Evolutionary conservation across 2,797 vertebrate genomes (phyloP).

Genomic region (Huso huso): DNA sequence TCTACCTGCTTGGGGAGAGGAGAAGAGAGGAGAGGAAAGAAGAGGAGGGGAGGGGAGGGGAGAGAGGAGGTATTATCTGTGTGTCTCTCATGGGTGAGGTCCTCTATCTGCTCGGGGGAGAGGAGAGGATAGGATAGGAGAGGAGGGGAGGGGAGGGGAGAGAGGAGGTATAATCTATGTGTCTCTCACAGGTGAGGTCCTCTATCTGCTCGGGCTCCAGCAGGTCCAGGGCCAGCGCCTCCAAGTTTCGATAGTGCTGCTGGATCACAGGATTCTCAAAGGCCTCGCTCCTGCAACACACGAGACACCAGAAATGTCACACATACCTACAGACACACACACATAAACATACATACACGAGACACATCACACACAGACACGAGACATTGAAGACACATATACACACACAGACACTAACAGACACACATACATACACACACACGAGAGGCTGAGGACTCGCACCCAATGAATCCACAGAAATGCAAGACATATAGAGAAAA

Average conservation of each 20-base stretch:
- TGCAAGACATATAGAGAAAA: no score
- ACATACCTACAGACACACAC: background rate
- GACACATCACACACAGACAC: background rate
- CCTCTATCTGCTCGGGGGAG: background rate
- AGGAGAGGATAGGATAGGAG: background rate
- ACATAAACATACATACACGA: background rate
- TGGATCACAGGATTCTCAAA: conserved; percentile 95
- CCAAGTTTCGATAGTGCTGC: conserved; percentile 87
- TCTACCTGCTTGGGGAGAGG: background rate
- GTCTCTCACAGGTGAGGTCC: conserved; percentile 80
- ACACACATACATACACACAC: background rate
- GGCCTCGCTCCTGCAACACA: conserved; percentile 67
- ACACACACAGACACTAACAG: no score
- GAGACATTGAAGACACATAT: background rate
- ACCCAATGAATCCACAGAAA: no score
- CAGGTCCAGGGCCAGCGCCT: conserved; percentile 85
- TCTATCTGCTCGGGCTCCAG: conserved; percentile 73
- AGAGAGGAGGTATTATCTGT: background rate
- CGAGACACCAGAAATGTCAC: conserved; percentile 5
- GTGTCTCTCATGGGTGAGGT: no score
- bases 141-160: background rate
- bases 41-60: background rate
- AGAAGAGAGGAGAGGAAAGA: background rate
- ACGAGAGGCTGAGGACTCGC: background rate
- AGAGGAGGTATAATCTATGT: conserved; percentile 1